Conservation (phyloP, 2,113 vertebrate species). For the Cyprinodon tularosa region DNA sequence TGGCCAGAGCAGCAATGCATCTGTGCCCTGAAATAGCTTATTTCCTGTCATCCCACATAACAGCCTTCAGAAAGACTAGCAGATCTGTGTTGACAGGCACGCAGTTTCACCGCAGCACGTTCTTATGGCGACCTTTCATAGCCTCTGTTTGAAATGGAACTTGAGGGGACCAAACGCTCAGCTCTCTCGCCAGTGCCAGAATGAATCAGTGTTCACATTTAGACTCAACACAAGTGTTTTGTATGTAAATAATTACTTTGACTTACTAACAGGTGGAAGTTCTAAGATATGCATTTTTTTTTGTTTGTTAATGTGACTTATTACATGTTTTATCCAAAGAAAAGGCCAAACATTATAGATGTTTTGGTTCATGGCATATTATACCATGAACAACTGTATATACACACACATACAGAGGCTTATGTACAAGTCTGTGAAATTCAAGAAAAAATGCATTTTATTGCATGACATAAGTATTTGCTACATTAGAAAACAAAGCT, state of each 20-base stretch:
- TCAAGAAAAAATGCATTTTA: no score
- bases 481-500: no score
- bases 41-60: constrained; percentile 45
- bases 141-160: constrained; percentile 32
- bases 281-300: not conserved
- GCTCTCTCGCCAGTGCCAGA: constrained; percentile 1
- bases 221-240: constrained; percentile 1
- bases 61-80: constrained; percentile 4
- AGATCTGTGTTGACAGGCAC: constrained; percentile 45
- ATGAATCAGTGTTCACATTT: constrained; percentile 50
- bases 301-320: not conserved
- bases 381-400: no score
- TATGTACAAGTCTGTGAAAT: no score
- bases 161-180: not conserved
- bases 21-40: constrained; percentile 29
- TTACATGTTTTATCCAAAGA: no score
- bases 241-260: constrained; percentile 22
- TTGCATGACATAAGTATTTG: no score
- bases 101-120: constrained; percentile 14
- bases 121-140: constrained; percentile 57
- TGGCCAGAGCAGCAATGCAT: constrained; percentile 1
- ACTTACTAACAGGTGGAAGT: not conserved
- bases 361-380: no score
- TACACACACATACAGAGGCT: no score
- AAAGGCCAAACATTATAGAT: no score